Evolutionary conservation across 2,888 invertebrate species (phyloP).

Genomic region (Eugnorisma glareosa): DNA sequence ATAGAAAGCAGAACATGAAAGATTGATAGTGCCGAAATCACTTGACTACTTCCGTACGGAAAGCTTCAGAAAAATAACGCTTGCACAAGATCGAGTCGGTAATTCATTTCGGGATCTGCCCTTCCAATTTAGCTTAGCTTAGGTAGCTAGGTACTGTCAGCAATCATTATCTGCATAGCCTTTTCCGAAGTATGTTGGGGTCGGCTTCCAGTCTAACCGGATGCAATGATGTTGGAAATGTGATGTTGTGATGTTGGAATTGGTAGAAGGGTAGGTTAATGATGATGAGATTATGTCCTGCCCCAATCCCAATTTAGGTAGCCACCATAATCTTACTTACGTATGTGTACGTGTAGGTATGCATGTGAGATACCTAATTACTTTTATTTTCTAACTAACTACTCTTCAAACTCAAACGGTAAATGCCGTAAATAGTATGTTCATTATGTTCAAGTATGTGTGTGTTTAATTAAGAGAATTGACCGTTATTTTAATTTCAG

Average conservation of each 20-base stretch:
- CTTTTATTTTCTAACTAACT: slow-evolving; percentile 62
- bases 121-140: neutral
- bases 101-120: neutral
- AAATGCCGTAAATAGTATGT: slow-evolving; percentile 46
- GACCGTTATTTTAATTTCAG: slow-evolving; percentile 88
- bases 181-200: too few species aligned
- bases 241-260: neutral
- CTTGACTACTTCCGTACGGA: neutral
- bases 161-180: neutral
- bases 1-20: too few species aligned
- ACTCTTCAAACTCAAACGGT: slow-evolving; percentile 50
- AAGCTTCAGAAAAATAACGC: neutral
- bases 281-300: neutral
- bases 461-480: slow-evolving; percentile 53
- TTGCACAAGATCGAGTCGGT: neutral
- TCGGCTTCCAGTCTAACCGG: too few species aligned
- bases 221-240: neutral
- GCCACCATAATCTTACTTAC: neutral
- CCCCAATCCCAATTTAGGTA: neutral
- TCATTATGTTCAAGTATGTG: slow-evolving; percentile 32
- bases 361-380: slow-evolving; percentile 18
- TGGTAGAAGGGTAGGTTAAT: neutral
- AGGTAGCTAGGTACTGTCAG: neutral
- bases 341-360: neutral
- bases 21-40: neutral